These are phyloP conservation scores for Prionace glauca DNA, from an alignment of 2,797 vertebrate species.

Conservation along the genomic window DNA sequence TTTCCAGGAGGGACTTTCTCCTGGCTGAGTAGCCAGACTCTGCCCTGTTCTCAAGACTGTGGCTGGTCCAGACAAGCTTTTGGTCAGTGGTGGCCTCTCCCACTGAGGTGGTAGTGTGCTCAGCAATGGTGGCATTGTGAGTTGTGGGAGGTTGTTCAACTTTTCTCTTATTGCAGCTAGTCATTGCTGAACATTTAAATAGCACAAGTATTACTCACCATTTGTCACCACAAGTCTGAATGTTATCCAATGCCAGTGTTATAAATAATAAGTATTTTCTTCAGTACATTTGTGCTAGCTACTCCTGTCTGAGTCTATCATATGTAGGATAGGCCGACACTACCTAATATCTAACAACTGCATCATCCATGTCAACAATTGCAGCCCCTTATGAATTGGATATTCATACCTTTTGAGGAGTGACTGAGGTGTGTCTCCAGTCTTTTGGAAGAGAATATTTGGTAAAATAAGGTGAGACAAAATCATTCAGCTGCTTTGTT, in stretches of 20 bases:
- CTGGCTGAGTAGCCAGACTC: not conserved
- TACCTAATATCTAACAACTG: not conserved
- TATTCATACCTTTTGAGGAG: not conserved
- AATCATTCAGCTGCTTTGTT: not conserved
- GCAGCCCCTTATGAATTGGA: not conserved
- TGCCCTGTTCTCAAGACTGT: not conserved
- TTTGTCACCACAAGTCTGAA: not conserved
- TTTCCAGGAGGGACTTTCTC: not conserved
- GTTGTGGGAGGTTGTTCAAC: not conserved
- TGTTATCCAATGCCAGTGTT: not conserved
- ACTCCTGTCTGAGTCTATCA: not conserved
- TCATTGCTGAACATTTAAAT: not conserved
- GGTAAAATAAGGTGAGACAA: not conserved
- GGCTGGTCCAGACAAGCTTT: not conserved
- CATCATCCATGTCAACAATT: not conserved
- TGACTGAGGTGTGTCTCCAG: not conserved
- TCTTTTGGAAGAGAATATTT: not conserved
- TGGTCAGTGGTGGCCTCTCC: not conserved
- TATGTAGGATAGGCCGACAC: not conserved
- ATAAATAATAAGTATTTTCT: not conserved
- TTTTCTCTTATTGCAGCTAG: not conserved
- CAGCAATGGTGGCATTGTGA: not conserved
- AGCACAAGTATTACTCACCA: too few species aligned
- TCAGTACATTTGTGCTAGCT: not conserved
- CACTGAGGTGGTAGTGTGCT: not conserved